Conservation (phyloP, 2,113 vertebrate genomes). For the Cavia porcellus region DNA sequence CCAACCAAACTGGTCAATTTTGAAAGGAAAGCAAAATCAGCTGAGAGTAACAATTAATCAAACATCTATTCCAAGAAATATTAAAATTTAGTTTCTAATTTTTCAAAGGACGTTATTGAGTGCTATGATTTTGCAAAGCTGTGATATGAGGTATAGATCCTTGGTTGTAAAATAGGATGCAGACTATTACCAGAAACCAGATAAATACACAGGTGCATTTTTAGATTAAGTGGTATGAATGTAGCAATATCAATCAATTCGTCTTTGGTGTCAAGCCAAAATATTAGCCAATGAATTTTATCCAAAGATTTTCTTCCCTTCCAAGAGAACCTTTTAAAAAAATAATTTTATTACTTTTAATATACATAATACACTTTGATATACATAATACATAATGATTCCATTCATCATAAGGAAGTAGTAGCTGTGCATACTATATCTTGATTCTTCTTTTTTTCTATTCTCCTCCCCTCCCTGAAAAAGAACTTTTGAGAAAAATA, state of each 20-base stretch:
- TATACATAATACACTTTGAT: neutral
- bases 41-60: neutral
- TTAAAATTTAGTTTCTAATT: neutral
- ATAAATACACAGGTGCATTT: neutral
- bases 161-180: neutral
- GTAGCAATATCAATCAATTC: neutral
- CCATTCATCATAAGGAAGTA: neutral
- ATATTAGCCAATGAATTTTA: constrained; percentile 56
- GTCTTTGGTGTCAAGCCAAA: neutral
- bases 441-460: neutral
- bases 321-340: constrained; percentile 15
- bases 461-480: neutral
- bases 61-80: neutral
- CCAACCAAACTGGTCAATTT: neutral
- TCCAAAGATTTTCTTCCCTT: constrained; percentile 37
- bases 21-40: constrained; percentile 27
- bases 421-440: neutral
- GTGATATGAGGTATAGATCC: neutral
- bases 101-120: constrained; percentile 23
- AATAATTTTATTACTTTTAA: neutral
- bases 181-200: neutral
- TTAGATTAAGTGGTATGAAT: neutral
- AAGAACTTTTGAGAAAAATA: constrained; percentile 39
- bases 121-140: neutral
- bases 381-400: neutral